Conservation (phyloP, 2,113 vertebrate species). For the Hippocampus mohnikei region DNA sequence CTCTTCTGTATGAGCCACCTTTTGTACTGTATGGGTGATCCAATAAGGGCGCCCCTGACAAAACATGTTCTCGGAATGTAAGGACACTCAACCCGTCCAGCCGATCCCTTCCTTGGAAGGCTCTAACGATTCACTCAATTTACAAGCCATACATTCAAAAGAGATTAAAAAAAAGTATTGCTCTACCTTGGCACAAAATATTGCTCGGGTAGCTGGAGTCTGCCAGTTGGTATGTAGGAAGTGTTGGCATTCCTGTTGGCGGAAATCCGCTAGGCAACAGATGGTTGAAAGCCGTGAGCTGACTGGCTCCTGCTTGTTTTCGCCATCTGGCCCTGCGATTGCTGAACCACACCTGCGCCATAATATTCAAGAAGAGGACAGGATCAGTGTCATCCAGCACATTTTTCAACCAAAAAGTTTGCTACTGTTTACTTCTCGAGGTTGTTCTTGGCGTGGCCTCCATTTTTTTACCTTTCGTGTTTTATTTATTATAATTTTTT, state of each 20-base stretch:
- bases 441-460: background rate
- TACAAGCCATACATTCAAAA: background rate
- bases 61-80: background rate
- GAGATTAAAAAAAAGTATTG: background rate
- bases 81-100: background rate
- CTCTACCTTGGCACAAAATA: conserved; percentile 84
- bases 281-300: conserved; percentile 94
- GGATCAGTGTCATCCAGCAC: background rate
- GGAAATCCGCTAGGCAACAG: conserved; percentile 91
- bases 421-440: no score
- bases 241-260: conserved; percentile 84
- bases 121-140: background rate
- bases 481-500: no score
- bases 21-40: no score
- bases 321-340: conserved; percentile 94
- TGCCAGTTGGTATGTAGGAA: conserved; percentile 90
- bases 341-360: conserved; percentile 91
- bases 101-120: background rate
- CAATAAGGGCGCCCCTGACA: background rate
- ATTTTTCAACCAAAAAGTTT: background rate
- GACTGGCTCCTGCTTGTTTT: conserved; percentile 95
- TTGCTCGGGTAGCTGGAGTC: conserved; percentile 85
- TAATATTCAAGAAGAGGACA: background rate
- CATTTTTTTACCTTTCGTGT: no score
- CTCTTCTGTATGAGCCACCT: no score